Percentiles rank a stretch among this genome's conserved stretches.
phyloP scores from a whole-genome alignment of 2,888 invertebrate genomes.

The Plutella xylostella region DNA sequence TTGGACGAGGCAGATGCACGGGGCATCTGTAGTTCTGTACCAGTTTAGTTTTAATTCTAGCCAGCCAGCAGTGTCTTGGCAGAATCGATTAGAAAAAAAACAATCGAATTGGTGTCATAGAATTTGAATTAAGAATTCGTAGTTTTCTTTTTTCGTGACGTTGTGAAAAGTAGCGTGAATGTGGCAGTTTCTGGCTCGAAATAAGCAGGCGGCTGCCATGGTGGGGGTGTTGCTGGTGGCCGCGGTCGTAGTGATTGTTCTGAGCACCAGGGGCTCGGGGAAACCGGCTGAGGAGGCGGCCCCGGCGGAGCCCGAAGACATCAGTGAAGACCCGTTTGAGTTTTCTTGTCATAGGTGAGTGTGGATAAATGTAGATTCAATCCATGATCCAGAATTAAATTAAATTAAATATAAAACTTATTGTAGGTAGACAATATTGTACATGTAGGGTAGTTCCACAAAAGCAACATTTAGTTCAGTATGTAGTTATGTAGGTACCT shows the following conservation, averaged over 20 bases:
- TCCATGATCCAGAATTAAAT: neutral
- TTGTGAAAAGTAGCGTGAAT: constrained; percentile 36
- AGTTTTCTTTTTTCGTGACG: no score
- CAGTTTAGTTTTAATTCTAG: no score
- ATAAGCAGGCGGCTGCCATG: constrained; percentile 58
- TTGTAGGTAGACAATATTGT: neutral
- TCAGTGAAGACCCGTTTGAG: constrained; percentile 41
- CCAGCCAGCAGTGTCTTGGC: no score
- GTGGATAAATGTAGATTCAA: constrained; percentile 23
- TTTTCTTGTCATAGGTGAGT: constrained; percentile 48
- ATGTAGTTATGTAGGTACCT: no score
- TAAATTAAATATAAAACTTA: no score
- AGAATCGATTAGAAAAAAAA: no score
- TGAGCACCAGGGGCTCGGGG: constrained; percentile 39
- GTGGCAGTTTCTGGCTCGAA: constrained; percentile 55
- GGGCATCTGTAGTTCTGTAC: no score
- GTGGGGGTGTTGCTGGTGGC: constrained; percentile 43
- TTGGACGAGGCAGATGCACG: neutral
- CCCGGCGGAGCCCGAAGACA: constrained; percentile 42
- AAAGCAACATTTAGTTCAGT: no score
- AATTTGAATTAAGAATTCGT: no score
- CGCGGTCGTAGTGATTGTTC: constrained; percentile 40
- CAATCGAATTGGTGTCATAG: no score
- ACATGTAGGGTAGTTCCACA: no score
- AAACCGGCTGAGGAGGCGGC: constrained; percentile 23